Evolutionary conservation across 2,797 vertebrate species (phyloP), one percentile per base, ranked within the genome.

Genomic region (Synanceia verrucosa): DNA sequence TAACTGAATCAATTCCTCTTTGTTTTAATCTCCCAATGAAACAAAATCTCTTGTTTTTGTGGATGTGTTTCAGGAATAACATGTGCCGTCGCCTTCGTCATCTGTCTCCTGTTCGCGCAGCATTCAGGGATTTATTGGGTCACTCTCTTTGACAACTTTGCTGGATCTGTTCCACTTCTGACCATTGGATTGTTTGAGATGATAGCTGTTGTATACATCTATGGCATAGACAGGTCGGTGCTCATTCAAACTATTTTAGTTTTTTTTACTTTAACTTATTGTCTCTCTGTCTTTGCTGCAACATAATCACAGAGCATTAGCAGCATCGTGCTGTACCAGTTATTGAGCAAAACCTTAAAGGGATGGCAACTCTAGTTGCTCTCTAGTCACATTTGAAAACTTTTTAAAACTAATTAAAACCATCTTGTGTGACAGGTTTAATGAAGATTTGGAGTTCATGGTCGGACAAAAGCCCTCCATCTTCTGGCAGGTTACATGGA

Each of bases 71-170:
- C 88, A 99, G 97, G 94, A 68, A 33, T 95, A 2, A 81, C 96
- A 5, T 99, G 97, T 75, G 0, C 87, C 3, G 86, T 77, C 0
- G 94, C 76, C 4, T 97, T 96, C 34, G 18, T 95, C 21, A 29
- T 97, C 3, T 95, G 94, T 9, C 89, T 96, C 58, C 91, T 99
- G 86, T 99, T 99, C 89, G 91, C 96, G 0, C 94, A 96, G 87
- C 74, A 87, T 0, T 97, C 97, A 1, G 97, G 97, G 12, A 91
- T 97, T 77, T 98, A 99, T 76, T 99, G 97, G 97, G 89, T 99
- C 16, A 92, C 94, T 16, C 88, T 99, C 5, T 95, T 99, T 74
- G 96, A 99, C 62, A 55, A 62, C 28, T 99, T 96, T 56, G 96
- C 96, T 8, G 96, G 96, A 60, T 99, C 97, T 11, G 94, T 98